These are phyloP conservation scores for Antidorcas marsupialis DNA, from an alignment of 2,113 vertebrate species.

Conservation along the genomic window DNA sequence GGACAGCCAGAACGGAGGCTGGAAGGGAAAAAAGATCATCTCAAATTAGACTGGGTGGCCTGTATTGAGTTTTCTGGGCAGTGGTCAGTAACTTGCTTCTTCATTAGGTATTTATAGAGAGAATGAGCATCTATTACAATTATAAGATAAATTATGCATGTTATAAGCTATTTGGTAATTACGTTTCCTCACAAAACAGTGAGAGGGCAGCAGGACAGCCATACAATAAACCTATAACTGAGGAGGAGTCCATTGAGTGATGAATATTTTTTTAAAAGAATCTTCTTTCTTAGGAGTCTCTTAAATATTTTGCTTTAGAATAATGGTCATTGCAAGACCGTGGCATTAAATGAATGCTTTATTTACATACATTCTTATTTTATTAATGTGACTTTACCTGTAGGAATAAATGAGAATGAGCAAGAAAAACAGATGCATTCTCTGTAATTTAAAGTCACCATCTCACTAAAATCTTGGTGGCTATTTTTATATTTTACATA, in stretches of 20 bases:
- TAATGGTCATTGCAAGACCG: background rate
- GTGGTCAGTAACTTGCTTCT: constrained; percentile 32
- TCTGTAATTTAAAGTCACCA: background rate
- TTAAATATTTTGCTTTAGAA: constrained; percentile 13
- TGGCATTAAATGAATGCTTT: background rate
- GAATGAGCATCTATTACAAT: constrained; percentile 48
- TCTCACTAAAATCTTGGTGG: background rate
- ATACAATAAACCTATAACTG: background rate
- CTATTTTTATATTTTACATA: constrained; percentile 9
- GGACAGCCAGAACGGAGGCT: background rate
- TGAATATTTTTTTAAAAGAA: constrained; percentile 1
- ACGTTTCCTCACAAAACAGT: background rate
- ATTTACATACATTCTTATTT: background rate
- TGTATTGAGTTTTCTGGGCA: constrained; percentile 34
- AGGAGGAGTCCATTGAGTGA: constrained; percentile 11
- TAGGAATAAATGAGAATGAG: background rate
- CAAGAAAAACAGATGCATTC: background rate
- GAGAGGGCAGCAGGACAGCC: background rate
- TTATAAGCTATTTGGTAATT: constrained; percentile 35
- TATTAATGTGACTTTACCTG: background rate
- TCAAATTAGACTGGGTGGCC: background rate
- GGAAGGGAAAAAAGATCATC: background rate
- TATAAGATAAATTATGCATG: constrained; percentile 35
- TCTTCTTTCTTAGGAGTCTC: background rate
- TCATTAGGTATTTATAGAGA: constrained; percentile 37